Evolutionary conservation across 2,113 vertebrate genomes (phyloP).

Genomic region (Hyla sarda): DNA sequence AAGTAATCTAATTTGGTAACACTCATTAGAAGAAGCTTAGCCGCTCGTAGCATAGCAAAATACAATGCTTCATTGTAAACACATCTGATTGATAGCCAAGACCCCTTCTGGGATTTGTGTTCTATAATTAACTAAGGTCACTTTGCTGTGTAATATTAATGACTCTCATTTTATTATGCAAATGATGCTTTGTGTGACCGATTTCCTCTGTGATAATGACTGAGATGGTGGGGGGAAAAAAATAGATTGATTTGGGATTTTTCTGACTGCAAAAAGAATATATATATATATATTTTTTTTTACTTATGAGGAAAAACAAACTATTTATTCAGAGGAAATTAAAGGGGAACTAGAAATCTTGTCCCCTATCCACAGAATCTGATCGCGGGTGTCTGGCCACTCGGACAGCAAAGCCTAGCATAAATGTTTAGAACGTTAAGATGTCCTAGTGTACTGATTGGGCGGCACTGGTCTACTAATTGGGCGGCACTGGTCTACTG

Average conservation of each 20-base stretch:
- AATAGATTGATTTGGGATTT: background rate
- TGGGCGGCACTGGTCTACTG: too few species aligned
- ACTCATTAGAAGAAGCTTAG: conserved; percentile 53
- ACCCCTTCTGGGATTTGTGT: conserved; percentile 21
- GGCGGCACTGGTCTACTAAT: too few species aligned
- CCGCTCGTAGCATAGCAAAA: conserved; percentile 41
- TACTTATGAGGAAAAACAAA: background rate
- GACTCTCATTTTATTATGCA: conserved; percentile 57
- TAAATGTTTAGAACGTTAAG: too few species aligned
- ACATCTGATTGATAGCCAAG: conserved; percentile 51
- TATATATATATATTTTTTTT: too few species aligned
- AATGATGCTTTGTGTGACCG: conserved; percentile 29
- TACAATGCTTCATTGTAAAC: conserved; percentile 55
- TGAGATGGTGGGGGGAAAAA: background rate
- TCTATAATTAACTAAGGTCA: conserved; percentile 56
- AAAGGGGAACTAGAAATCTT: too few species aligned
- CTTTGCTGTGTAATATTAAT: conserved; percentile 56
- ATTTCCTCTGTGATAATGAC: background rate
- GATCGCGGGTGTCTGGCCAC: too few species aligned
- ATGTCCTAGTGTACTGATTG: too few species aligned
- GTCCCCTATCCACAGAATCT: too few species aligned
- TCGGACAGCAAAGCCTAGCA: too few species aligned
- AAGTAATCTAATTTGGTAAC: conserved; percentile 57
- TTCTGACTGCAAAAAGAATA: background rate
- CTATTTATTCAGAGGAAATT: background rate